Evolutionary conservation across 2,797 vertebrate species (phyloP).

Genomic region (Rhabdomys pumilio): DNA sequence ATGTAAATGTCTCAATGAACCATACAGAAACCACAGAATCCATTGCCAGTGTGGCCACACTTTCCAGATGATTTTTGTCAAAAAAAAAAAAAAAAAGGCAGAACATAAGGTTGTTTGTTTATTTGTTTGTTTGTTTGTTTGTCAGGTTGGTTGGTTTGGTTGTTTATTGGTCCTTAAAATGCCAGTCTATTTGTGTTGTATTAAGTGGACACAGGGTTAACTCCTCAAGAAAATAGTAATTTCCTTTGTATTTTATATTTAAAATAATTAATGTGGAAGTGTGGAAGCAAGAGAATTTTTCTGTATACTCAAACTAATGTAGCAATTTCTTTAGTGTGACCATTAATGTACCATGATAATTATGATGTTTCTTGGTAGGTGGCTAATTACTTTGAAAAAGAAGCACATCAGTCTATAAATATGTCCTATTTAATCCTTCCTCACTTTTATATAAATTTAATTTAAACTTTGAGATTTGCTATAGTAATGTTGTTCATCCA

Average conservation of each 20-base stretch:
- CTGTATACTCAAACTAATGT: not conserved
- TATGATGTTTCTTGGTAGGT: not conserved
- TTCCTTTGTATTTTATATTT: not conserved
- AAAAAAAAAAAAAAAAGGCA: not conserved
- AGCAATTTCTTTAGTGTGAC: not conserved
- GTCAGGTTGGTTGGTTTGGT: too few relatives aligned
- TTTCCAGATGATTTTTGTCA: not conserved
- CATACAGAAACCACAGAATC: not conserved
- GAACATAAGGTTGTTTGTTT: not conserved
- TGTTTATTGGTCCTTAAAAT: not conserved
- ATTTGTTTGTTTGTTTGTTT: not conserved
- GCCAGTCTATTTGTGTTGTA: not conserved
- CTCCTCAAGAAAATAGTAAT: not conserved
- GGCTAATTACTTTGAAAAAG: not conserved
- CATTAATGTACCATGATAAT: conserved; percentile 34
- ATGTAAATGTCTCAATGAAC: too few relatives aligned
- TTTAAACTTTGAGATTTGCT: not conserved
- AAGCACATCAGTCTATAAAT: not conserved
- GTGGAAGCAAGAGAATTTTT: not conserved
- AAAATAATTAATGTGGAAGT: conserved; percentile 19
- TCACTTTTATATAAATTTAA: conserved; percentile 12
- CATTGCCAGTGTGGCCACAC: not conserved
- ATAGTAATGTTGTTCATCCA: not conserved
- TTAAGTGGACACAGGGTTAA: not conserved
- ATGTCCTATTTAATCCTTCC: not conserved